Evolutionary conservation across 2,797 vertebrate genomes (phyloP).

Genomic region (Rhodeus uyekii): DNA sequence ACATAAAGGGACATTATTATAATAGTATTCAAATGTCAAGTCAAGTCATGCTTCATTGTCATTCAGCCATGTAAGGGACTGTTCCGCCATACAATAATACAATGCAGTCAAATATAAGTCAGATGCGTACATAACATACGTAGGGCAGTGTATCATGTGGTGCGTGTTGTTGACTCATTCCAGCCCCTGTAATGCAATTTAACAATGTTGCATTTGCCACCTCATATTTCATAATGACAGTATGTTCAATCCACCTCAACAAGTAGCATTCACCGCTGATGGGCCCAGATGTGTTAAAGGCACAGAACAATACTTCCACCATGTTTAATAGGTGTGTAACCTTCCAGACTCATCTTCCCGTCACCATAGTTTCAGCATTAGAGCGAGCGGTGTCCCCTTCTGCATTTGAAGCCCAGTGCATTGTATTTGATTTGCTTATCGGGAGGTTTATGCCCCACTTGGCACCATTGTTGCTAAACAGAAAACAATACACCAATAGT

Average conservation of each 20-base stretch:
- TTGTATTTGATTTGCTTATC: conserved; percentile 52
- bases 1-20: conserved; percentile 30
- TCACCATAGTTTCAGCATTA: conserved; percentile 41
- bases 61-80: conserved; percentile 8
- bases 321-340: conserved; percentile 63
- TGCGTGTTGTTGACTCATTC: conserved; percentile 34
- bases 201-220: conserved; percentile 60
- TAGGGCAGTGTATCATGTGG: conserved; percentile 23
- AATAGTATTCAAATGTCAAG: conserved; percentile 34
- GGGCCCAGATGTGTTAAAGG: conserved; percentile 59
- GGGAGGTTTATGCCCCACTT: conserved; percentile 53
- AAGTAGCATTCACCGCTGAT: conserved; percentile 53
- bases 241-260: conserved; percentile 44
- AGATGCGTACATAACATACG: conserved; percentile 2
- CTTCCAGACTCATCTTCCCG: conserved; percentile 42
- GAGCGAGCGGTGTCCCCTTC: conserved; percentile 47
- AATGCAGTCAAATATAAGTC: conserved; percentile 14
- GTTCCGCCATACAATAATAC: neutral
- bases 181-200: conserved; percentile 65
- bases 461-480: conserved; percentile 40
- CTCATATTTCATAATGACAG: conserved; percentile 58
- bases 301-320: conserved; percentile 52
- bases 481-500: conserved; percentile 31
- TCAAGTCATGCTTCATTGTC: conserved; percentile 34
- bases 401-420: conserved; percentile 48